phyloP scores from a whole-genome alignment of 2,113 vertebrate genomes.

The Tachysurus fulvidraco region DNA sequence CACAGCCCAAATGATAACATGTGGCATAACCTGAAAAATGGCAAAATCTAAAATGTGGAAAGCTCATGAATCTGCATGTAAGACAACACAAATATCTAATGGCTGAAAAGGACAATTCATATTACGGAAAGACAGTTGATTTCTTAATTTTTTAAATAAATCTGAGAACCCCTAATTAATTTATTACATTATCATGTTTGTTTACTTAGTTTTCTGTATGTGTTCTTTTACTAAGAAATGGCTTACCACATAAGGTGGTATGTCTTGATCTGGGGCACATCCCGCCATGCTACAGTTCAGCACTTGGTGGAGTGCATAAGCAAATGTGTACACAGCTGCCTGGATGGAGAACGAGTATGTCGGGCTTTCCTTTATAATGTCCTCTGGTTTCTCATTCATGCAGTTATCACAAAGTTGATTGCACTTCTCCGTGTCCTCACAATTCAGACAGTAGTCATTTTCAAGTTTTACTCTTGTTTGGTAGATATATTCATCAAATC shows the following conservation, averaged over 20 bases:
- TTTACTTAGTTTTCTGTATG: background rate
- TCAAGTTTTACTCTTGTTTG: conserved; percentile 14
- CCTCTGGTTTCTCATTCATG: rapidly evolving
- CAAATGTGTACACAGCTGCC: conserved; percentile 72
- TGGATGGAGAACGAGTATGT: conserved; percentile 71
- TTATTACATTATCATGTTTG: background rate
- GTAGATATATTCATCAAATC: conserved; percentile 64
- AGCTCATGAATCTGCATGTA: background rate
- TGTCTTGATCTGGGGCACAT: conserved; percentile 60
- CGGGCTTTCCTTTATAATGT: background rate
- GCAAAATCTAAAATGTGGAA: background rate
- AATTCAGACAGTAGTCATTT: background rate
- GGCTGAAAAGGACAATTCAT: background rate
- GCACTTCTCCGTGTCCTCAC: background rate
- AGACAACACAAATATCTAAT: background rate
- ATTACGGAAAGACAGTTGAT: background rate
- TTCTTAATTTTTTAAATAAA: background rate
- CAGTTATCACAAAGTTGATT: conserved; percentile 71
- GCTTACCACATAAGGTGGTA: conserved; percentile 80
- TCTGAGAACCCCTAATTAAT: background rate
- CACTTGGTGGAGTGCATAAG: conserved; percentile 72
- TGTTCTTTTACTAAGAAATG: background rate
- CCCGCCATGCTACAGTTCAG: conserved; percentile 67
- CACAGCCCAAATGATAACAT: background rate
- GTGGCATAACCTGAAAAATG: background rate